Conservation (phyloP, 2,797 vertebrate species). For the Toxotes lorentzi region DNA sequence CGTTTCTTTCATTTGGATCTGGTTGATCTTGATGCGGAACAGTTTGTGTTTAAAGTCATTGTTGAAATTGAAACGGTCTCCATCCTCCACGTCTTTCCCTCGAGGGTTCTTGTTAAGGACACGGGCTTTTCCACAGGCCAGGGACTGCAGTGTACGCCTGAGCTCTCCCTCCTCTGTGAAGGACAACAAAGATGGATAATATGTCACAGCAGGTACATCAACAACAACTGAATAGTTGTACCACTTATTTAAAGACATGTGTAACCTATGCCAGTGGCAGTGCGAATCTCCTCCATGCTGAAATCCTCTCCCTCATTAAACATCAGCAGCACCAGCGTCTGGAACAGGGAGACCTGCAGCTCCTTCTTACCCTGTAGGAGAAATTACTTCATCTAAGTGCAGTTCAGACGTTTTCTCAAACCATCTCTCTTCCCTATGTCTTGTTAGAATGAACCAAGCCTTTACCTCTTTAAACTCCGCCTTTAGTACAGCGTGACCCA, state of each 20-base stretch:
- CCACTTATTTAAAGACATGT: constrained; percentile 12
- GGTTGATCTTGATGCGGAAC: constrained; percentile 99
- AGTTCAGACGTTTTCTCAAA: constrained; percentile 1
- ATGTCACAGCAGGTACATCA: constrained; percentile 12
- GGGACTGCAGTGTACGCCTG: constrained; percentile 94
- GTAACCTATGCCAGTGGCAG: constrained; percentile 96
- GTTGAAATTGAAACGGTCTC: constrained; percentile 98
- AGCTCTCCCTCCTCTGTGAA: constrained; percentile 94
- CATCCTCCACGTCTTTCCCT: constrained; percentile 98
- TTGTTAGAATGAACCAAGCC: neutral
- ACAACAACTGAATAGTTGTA: neutral
- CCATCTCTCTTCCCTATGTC: neutral
- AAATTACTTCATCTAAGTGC: constrained; percentile 1
- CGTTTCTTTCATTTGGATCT: constrained; percentile 99
- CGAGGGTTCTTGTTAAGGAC: constrained; percentile 96
- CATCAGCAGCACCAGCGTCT: constrained; percentile 98
- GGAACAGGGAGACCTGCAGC: constrained; percentile 98
- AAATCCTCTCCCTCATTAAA: constrained; percentile 99
- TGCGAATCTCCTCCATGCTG: constrained; percentile 96
- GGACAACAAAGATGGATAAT: constrained; percentile 7
- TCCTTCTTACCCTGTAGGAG: constrained; percentile 95
- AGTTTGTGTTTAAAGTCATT: constrained; percentile 98
- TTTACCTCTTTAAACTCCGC: constrained; percentile 97
- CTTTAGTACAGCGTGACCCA: constrained; percentile 98
- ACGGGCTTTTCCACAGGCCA: constrained; percentile 98